Evolutionary conservation across 2,797 vertebrate genomes (phyloP), one percentile per base, ranked within the genome.

Genomic region (Nothura maculosa): DNA sequence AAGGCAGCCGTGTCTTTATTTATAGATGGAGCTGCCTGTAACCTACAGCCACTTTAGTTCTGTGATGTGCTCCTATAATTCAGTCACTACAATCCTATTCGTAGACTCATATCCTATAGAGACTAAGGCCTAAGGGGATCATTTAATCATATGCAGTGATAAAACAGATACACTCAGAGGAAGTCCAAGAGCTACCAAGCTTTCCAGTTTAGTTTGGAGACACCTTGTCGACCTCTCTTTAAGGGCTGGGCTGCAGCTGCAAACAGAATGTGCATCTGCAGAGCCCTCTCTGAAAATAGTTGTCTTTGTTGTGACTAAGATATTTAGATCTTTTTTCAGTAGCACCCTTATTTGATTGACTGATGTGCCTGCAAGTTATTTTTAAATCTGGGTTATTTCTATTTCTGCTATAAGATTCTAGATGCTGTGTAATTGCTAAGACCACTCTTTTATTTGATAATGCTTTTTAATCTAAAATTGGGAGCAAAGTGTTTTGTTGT

Each of bases 251-350:
- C 45, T 96, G 88, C 87, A 97, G 95, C 95, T 96, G 87, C 92
- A 96, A 85, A 63, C 87, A 94, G 90, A 94, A 85, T 85, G 77
- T 94, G 77, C 67, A 86, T 96, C 93, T 96, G 66, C 80, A 90
- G 74, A 94, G 70, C 50, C 30, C 52, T 94, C 76, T 87, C 96
- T 96, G 94, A 96, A 98, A 98, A 98, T 96, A 98, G 94, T 70
- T 1, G 2, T 94, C 97, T 97, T 96, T 97, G 97, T 97, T 97
- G 92, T 98, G 97, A 97, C 96, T 97, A 91, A 97, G 95, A 94
- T 88, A 95, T 91, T 95, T 93, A 90, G 87, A 92, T 93, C 92
- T 94, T 94, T 96, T 96, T 96, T 94, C 88, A 93, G 94, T 84
- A 94, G 70, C 78, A 81, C 55, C 74, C 87, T 96, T 94, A 43